These are phyloP conservation scores for Trachythela sp. DNA, from an alignment of 64 coral and sea anemone genomes.

Conservation along the genomic window DNA sequence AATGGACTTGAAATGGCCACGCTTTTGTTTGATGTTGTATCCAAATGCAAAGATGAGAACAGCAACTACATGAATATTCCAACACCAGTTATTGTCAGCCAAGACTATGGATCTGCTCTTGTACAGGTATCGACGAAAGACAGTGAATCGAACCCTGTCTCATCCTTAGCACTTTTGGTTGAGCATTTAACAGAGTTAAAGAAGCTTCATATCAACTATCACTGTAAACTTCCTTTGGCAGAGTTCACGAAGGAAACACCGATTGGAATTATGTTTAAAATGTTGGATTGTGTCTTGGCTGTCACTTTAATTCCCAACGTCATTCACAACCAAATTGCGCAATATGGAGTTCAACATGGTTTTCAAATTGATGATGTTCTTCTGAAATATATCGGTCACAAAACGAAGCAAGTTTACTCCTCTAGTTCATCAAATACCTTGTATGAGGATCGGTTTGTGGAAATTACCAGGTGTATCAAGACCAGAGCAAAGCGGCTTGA, in stretches of 20 bases:
- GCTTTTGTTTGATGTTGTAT: not conserved
- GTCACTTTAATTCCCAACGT: not conserved
- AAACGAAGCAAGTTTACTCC: not conserved
- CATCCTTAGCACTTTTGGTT: not conserved
- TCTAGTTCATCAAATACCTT: not conserved
- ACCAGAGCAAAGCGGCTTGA: not conserved
- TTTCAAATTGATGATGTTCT: conserved; percentile 28
- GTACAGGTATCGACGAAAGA: not conserved
- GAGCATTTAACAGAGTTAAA: conserved; percentile 17
- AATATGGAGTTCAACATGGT: conserved; percentile 7
- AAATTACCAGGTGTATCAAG: not conserved
- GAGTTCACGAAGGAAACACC: conserved; percentile 14
- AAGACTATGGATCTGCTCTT: not conserved
- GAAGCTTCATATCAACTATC: conserved; percentile 17
- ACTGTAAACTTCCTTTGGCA: conserved; percentile 10
- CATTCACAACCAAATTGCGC: not conserved
- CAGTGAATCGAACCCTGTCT: not conserved
- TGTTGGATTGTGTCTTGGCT: conserved; percentile 1
- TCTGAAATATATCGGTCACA: not conserved
- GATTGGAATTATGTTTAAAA: conserved; percentile 7
- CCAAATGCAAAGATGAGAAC: not conserved
- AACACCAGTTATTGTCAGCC: conserved; percentile 5
- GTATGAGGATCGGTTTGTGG: not conserved
- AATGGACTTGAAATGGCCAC: conserved; percentile 18
- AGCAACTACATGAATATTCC: not conserved